These are phyloP conservation scores for Patella depressa DNA, from an alignment of 2,888 invertebrate species.

Conservation along the genomic window DNA sequence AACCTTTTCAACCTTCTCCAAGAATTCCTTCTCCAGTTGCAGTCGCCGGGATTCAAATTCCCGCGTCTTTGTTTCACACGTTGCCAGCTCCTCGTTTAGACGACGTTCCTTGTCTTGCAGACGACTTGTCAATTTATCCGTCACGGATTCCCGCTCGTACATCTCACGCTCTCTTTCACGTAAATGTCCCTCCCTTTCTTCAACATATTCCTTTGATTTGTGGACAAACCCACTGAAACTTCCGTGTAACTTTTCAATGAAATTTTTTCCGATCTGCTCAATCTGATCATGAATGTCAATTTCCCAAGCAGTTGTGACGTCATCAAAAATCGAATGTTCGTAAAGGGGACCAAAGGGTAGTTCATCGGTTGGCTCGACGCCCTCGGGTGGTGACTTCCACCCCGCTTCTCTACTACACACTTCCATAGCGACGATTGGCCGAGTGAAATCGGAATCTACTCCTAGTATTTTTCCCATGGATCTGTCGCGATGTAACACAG, in stretches of 20 bases:
- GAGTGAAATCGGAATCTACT: constrained; percentile 63
- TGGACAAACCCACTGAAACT: constrained; percentile 61
- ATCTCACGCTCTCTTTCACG: constrained; percentile 59
- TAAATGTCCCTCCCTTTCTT: constrained; percentile 56
- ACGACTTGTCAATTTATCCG: constrained; percentile 46
- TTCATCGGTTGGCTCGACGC: constrained; percentile 39
- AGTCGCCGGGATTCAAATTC: constrained; percentile 54
- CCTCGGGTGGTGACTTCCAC: constrained; percentile 56
- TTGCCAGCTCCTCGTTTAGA: constrained; percentile 49
- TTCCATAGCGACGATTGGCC: constrained; percentile 59
- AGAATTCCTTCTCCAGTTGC: constrained; percentile 51
- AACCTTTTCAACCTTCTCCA: constrained; percentile 41
- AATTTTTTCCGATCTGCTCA: constrained; percentile 59
- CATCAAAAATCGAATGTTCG: constrained; percentile 62
- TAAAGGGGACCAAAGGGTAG: constrained; percentile 52
- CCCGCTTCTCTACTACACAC: constrained; percentile 42
- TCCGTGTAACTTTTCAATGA: constrained; percentile 59
- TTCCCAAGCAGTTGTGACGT: constrained; percentile 62
- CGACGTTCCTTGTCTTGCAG: constrained; percentile 54
- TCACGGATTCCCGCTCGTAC: constrained; percentile 46
- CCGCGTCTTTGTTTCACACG: constrained; percentile 45
- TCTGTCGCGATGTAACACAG: constrained; percentile 57
- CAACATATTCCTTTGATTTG: constrained; percentile 60
- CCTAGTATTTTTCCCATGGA: constrained; percentile 58
- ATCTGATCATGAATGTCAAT: constrained; percentile 65